A percentile compares a stretch with the other conserved stretches of the same genome.
Conservation (phyloP, 2,113 vertebrate genomes). For the Tichodroma muraria region DNA sequence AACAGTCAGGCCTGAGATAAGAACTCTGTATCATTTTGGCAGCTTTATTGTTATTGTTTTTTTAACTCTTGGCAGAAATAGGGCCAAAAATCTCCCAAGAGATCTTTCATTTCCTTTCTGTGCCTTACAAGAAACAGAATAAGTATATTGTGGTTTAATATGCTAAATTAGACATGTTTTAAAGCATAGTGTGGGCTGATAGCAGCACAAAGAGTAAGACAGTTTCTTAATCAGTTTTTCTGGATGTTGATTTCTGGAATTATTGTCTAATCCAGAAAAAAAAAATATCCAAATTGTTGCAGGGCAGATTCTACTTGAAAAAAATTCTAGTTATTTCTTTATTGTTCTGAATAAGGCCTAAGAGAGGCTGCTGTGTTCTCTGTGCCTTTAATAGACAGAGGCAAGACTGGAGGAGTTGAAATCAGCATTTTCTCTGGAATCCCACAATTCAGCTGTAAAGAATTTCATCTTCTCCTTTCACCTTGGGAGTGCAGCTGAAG, state of each 20-base stretch:
- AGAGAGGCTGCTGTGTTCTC: neutral
- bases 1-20: neutral
- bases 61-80: neutral
- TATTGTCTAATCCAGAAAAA: neutral
- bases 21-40: neutral
- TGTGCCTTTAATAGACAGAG: neutral
- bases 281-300: neutral
- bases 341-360: neutral
- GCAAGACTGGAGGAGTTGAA: neutral
- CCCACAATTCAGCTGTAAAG: neutral
- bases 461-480: neutral
- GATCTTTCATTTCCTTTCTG: conserved; percentile 43
- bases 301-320: neutral
- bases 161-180: neutral
- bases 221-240: neutral
- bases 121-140: neutral
- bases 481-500: neutral
- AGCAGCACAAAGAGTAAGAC: neutral
- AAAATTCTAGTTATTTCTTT: neutral
- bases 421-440: neutral
- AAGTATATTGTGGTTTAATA: neutral
- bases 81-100: neutral
- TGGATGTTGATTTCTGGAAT: neutral
- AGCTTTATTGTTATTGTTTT: neutral
- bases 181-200: neutral